Percentiles rank a stretch among this genome's conserved stretches.
Evolutionary conservation across 1,140 invertebrate genomes (phyloP).

Genomic region (Pollicipes pollicipes): DNA sequence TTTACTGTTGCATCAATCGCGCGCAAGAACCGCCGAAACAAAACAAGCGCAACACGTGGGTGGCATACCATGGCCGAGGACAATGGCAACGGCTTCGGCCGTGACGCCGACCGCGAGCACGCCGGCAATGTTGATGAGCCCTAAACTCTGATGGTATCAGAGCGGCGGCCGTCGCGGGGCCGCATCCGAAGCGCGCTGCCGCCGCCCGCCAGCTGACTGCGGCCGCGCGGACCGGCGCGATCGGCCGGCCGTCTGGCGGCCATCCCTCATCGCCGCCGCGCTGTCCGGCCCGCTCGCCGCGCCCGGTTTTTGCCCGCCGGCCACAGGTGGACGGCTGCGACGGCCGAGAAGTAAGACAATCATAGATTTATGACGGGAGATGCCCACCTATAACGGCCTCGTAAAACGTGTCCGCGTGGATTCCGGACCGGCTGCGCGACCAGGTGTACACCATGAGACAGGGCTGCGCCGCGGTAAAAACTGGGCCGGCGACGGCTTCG

Average conservation of each 20-base stretch:
- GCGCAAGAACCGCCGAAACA: background rate
- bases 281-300: background rate
- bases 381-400: background rate
- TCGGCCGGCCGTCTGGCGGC: too few species aligned
- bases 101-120: background rate
- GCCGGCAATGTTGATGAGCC: constrained; percentile 1
- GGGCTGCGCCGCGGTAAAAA: background rate
- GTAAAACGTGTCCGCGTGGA: background rate
- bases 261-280: background rate
- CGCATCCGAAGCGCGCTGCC: background rate
- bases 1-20: background rate
- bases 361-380: background rate
- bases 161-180: background rate
- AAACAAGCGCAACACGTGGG: background rate
- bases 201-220: too few species aligned
- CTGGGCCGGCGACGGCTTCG: background rate
- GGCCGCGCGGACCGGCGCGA: too few species aligned
- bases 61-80: background rate
- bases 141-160: background rate
- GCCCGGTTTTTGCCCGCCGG: background rate
- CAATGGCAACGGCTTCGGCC: background rate
- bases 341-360: background rate
- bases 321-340: background rate
- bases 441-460: background rate
- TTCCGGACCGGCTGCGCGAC: background rate